These are phyloP conservation scores for Drosophila paracracens DNA, from an alignment of 2,888 invertebrate species.

Conservation along the genomic window DNA sequence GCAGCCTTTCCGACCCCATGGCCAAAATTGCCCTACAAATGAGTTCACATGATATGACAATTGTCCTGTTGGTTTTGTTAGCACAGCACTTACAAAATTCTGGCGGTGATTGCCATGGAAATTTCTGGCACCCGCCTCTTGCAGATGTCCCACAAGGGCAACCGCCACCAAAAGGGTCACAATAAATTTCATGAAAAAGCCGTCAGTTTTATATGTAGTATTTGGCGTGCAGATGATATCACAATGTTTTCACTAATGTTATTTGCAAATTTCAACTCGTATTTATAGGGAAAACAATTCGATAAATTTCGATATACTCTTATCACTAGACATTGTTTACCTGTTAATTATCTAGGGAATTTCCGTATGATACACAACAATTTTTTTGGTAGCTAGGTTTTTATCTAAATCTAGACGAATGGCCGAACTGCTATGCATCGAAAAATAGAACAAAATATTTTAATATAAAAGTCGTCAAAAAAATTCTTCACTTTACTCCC, in stretches of 20 bases:
- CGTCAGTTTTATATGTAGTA: not conserved
- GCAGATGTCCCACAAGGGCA: slow-evolving; percentile 33
- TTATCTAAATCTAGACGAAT: slow-evolving; percentile 12
- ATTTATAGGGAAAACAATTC: slow-evolving; percentile 52
- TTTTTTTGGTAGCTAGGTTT: not conserved
- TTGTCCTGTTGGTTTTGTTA: not conserved
- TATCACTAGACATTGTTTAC: slow-evolving; percentile 32
- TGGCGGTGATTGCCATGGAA: slow-evolving; percentile 29
- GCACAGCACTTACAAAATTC: slow-evolving; percentile 31
- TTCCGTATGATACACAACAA: not conserved
- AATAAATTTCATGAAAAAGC: slow-evolving; percentile 48
- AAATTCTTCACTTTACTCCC: not conserved
- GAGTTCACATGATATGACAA: not conserved
- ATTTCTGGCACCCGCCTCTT: slow-evolving; percentile 48
- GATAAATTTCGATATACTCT: slow-evolving; percentile 36
- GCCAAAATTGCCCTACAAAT: slow-evolving; percentile 23
- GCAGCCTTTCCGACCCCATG: slow-evolving; percentile 42
- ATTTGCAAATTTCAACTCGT: slow-evolving; percentile 5
- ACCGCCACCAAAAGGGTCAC: slow-evolving; percentile 32
- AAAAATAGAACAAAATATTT: not conserved
- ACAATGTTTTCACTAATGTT: slow-evolving; percentile 37
- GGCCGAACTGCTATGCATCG: not conserved
- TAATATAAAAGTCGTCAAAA: not conserved
- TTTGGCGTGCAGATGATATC: slow-evolving; percentile 11
- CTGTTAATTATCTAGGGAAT: not conserved